Evolutionary conservation across 2,888 invertebrate genomes (phyloP).

Genomic region (Cerastis rubricosa): DNA sequence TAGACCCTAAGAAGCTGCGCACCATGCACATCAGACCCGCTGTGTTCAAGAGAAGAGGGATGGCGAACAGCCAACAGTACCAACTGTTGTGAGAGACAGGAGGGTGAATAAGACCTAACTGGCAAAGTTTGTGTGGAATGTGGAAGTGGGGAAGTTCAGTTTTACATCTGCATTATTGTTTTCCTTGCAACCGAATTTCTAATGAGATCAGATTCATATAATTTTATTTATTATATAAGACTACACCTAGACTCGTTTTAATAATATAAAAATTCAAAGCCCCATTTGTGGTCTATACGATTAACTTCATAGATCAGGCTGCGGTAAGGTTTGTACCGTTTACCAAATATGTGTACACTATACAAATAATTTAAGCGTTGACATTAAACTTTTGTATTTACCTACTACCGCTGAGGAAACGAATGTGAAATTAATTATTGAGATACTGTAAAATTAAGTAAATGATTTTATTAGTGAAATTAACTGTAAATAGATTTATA

Average conservation of each 20-base stretch:
- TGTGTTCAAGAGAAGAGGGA: constrained; percentile 64
- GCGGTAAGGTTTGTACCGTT: constrained; percentile 46
- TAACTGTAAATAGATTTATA: constrained; percentile 45
- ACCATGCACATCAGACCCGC: constrained; percentile 71
- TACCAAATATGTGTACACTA: constrained; percentile 37
- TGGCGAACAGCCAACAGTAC: constrained; percentile 45
- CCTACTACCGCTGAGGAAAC: constrained; percentile 7
- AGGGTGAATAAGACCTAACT: background rate
- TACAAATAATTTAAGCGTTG: constrained; percentile 43
- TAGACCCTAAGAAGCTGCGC: constrained; percentile 75
- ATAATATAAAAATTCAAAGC: background rate
- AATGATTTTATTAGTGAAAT: constrained; percentile 17
- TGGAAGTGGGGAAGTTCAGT: background rate
- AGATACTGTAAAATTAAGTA: constrained; percentile 7
- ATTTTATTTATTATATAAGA: too few relatives aligned
- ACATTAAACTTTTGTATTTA: constrained; percentile 28
- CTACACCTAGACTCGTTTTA: background rate
- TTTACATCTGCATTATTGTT: background rate
- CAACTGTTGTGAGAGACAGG: constrained; percentile 49
- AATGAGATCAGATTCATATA: background rate
- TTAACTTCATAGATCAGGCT: constrained; percentile 25
- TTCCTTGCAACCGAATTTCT: background rate
- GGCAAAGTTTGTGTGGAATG: too few relatives aligned
- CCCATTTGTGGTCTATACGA: background rate
- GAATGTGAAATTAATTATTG: background rate